These are phyloP conservation scores for Lepidotrigona ventralis DNA, from an alignment of 1,140 invertebrate species.

Conservation along the genomic window DNA sequence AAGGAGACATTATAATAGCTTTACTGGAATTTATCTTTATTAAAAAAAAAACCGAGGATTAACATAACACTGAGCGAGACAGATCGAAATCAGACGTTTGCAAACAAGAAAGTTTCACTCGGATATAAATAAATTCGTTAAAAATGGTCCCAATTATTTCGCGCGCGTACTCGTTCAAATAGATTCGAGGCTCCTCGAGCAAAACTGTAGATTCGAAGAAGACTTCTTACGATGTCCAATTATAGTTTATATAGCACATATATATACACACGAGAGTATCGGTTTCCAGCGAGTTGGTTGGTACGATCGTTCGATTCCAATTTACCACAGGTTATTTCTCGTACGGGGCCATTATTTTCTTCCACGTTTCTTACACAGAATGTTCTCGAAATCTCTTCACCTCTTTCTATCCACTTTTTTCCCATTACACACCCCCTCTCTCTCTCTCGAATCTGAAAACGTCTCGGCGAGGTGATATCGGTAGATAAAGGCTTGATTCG, in stretches of 20 bases:
- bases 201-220: not conserved
- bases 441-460: not conserved
- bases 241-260: not conserved
- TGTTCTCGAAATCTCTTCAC: not conserved
- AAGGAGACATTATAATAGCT: too few relatives aligned
- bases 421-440: not conserved
- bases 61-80: too few relatives aligned
- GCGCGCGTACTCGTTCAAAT: not conserved
- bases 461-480: slow-evolving; percentile 19
- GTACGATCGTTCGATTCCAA: slow-evolving; percentile 31
- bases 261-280: not conserved
- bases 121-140: too few relatives aligned
- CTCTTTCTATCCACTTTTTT: not conserved
- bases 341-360: slow-evolving; percentile 31
- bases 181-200: not conserved
- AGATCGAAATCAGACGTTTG: too few relatives aligned
- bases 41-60: too few relatives aligned
- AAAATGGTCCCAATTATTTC: not conserved
- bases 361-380: slow-evolving; percentile 30
- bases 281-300: not conserved
- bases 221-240: slow-evolving; percentile 2
- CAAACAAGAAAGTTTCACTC: too few relatives aligned
- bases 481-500: slow-evolving; percentile 45
- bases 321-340: slow-evolving; percentile 34
- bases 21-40: too few relatives aligned